phyloP scores from a whole-genome alignment of 2,888 invertebrate species.

The Campopleginae sp. region DNA sequence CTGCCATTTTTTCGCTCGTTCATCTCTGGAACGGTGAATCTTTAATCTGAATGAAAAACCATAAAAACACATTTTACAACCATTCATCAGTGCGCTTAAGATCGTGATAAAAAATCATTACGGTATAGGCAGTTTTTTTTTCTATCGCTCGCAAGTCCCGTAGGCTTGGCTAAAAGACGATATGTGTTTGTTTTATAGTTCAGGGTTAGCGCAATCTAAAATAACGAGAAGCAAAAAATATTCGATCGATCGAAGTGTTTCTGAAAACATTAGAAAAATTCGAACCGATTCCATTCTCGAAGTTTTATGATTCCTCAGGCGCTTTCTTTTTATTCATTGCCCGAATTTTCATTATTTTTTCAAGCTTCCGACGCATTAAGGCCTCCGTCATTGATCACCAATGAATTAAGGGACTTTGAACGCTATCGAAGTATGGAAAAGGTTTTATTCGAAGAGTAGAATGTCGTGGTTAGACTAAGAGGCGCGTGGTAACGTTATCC shows the following conservation, averaged over 20 bases:
- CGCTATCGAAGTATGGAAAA: conserved; percentile 21
- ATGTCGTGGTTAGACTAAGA: conserved; percentile 41
- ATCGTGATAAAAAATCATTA: conserved; percentile 3
- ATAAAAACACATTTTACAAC: not conserved
- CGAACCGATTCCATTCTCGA: not conserved
- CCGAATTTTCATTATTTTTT: not conserved
- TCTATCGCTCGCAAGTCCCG: not conserved
- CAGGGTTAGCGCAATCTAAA: not conserved
- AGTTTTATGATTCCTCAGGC: not conserved
- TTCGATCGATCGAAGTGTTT: not conserved
- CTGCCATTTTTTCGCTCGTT: conserved; percentile 53
- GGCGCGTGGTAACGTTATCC: conserved; percentile 53
- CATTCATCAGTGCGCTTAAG: not conserved
- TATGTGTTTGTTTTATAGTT: not conserved
- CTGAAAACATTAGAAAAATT: not conserved
- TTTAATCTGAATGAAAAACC: conserved; percentile 16
- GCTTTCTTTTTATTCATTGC: not conserved
- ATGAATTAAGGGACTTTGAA: not conserved
- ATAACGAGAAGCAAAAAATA: not conserved
- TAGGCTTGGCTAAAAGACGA: not conserved
- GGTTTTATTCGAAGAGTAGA: conserved; percentile 31
- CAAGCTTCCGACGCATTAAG: not conserved
- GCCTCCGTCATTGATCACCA: too few relatives aligned
- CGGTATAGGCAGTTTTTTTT: not conserved
- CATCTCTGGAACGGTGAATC: conserved; percentile 66